Base-by-base conservation (phyloP, 2,888 invertebrate genomes). In the Lampropteryx suffumata region DNA sequence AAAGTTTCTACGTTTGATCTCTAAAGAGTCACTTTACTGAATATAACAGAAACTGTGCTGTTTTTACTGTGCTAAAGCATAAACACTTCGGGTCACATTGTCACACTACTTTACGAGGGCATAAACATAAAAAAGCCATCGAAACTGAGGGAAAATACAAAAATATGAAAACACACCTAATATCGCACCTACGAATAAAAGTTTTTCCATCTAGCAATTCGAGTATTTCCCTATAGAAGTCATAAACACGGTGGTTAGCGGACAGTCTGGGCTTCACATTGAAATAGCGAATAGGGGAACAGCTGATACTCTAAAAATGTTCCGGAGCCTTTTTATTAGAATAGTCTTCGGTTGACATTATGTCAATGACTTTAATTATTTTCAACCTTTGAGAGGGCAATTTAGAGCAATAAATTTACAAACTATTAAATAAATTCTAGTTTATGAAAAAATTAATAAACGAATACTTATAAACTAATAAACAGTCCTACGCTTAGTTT, bases 101-200 rank as follows among this genome's bases (percentile, higher is more conserved):
- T 86, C 80, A 74, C 79, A 82, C 63, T 71, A 75, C 75, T 89
- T 90, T 86, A 89, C 79, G 86, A 84, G 64, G 69, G 52, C 71
- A 85, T 88, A 85, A 85, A 85, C 86, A 82, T 89, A 88, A 89
- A 90, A 88, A 88, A 83, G 79, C 84, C 86, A 85, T 86, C 82
- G 82, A 67, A 52, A 66, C 65, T 67, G 59, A 62, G 74, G 67
- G 76, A 78, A 75, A 52, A 47, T 37, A 52, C 46, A 28, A 52
- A 84, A 86, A 84, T 84, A 86, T 86, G 82, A 86, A 84, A 85
- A 82, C 79, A 73, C 76, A 75, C 79, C 79, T 84, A 84, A 83
- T 84, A 80, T 71, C 59, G 64, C 60, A 59, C 68, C 68, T 61
- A 57, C 43, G 75, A 80, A 81, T 84, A 81, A 85, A 89, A 89